Percentiles rank a stretch among this genome's conserved stretches.
Evolutionary conservation across 2,888 invertebrate genomes (phyloP).

Genomic region (Lordiphosa fenestrarum): DNA sequence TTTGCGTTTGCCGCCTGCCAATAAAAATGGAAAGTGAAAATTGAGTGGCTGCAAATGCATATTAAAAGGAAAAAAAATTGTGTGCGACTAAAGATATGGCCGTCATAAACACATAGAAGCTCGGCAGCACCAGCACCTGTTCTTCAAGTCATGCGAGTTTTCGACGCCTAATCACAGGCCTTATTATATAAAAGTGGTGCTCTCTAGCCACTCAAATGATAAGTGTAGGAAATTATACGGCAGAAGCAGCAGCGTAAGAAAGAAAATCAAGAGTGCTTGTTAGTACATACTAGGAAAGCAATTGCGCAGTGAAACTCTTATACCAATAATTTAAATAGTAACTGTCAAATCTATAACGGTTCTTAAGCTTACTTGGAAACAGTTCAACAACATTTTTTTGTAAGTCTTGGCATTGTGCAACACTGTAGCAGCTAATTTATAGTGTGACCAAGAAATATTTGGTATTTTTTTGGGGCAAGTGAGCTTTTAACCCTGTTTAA

Average conservation of each 20-base stretch:
- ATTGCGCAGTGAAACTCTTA: not conserved
- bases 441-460: not conserved
- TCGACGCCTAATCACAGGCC: slow-evolving; percentile 57
- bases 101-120: slow-evolving; percentile 67
- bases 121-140: slow-evolving; percentile 51
- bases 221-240: slow-evolving; percentile 55
- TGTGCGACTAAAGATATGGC: slow-evolving; percentile 39
- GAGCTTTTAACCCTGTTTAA: no score
- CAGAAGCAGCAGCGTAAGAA: slow-evolving; percentile 17
- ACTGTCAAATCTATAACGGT: not conserved
- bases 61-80: slow-evolving; percentile 52
- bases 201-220: slow-evolving; percentile 15
- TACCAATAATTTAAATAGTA: slow-evolving; percentile 2
- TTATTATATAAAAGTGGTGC: slow-evolving; percentile 65
- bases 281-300: not conserved
- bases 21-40: slow-evolving; percentile 75
- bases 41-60: slow-evolving; percentile 71
- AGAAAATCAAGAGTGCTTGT: not conserved
- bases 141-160: slow-evolving; percentile 68
- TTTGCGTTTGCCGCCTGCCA: slow-evolving; percentile 42
- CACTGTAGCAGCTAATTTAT: no score
- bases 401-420: no score
- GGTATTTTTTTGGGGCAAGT: not conserved
- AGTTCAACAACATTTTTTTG: not conserved
- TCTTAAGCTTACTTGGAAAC: no score